phyloP scores from a whole-genome alignment of 2,113 vertebrate species.

The Megaleporinus macrocephalus region DNA sequence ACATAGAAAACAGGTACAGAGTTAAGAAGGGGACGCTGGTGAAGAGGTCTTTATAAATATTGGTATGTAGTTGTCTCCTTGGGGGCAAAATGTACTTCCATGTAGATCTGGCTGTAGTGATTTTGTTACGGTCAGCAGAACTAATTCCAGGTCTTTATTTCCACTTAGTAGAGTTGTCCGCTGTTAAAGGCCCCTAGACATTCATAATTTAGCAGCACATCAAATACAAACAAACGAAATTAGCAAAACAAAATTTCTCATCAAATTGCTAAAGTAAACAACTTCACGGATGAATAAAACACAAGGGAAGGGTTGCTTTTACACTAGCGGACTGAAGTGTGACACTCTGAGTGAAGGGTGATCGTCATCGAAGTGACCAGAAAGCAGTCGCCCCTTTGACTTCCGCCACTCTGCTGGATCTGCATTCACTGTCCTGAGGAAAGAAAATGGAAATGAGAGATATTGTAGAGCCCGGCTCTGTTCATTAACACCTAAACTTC shows the following conservation, averaged over 20 bases:
- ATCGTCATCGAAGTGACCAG: not conserved
- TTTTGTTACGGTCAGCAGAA: not conserved
- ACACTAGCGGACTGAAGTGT: conserved; percentile 46
- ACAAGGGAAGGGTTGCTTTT: not conserved
- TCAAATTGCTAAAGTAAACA: no score
- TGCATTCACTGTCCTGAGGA: not conserved
- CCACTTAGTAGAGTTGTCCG: no score
- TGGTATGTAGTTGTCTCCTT: not conserved
- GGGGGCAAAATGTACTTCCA: not conserved
- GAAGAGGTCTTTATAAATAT: not conserved
- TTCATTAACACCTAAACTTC: not conserved
- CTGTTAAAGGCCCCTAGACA: no score
- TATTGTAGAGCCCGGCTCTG: not conserved
- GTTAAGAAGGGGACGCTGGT: no score
- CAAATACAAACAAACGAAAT: no score
- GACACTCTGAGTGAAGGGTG: conserved; percentile 32
- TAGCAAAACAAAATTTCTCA: no score
- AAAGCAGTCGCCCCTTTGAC: not conserved
- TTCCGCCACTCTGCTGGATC: not conserved
- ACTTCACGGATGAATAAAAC: not conserved
- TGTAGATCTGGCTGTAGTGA: not conserved
- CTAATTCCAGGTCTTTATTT: no score
- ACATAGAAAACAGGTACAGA: not conserved
- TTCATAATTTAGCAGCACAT: no score
- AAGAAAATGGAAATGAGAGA: not conserved